These are phyloP conservation scores for Petrolisthes cinctipes DNA, from an alignment of 2,888 invertebrate genomes.

Conservation along the genomic window DNA sequence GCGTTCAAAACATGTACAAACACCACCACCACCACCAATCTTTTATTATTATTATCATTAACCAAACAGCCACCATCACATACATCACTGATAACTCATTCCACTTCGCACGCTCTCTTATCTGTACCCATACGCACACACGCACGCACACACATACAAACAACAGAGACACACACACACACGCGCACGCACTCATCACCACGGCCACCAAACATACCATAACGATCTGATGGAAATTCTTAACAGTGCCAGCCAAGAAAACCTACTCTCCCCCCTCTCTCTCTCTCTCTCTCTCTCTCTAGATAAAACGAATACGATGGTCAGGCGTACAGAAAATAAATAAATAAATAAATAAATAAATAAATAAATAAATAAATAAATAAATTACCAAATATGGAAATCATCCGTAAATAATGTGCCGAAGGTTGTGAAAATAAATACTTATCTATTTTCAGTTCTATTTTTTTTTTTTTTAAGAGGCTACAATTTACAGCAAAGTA, in stretches of 20 bases:
- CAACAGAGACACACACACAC: background rate
- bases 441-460: background rate
- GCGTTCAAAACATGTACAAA: too few species aligned
- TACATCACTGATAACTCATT: too few species aligned
- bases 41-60: too few species aligned
- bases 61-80: too few species aligned
- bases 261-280: background rate
- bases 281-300: constrained; percentile 16
- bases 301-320: background rate
- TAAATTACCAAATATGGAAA: background rate
- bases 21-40: too few species aligned
- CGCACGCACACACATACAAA: background rate
- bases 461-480: background rate
- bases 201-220: background rate
- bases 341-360: background rate
- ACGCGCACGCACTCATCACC: background rate
- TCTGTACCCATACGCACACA: background rate
- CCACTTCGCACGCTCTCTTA: too few species aligned
- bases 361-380: background rate
- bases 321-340: too few species aligned
- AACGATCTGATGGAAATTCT: background rate
- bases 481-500: too few species aligned
- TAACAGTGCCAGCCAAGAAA: background rate
- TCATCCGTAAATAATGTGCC: background rate
- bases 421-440: background rate